phyloP scores from a whole-genome alignment of 2,797 vertebrate species.

The Helostoma temminkii region DNA sequence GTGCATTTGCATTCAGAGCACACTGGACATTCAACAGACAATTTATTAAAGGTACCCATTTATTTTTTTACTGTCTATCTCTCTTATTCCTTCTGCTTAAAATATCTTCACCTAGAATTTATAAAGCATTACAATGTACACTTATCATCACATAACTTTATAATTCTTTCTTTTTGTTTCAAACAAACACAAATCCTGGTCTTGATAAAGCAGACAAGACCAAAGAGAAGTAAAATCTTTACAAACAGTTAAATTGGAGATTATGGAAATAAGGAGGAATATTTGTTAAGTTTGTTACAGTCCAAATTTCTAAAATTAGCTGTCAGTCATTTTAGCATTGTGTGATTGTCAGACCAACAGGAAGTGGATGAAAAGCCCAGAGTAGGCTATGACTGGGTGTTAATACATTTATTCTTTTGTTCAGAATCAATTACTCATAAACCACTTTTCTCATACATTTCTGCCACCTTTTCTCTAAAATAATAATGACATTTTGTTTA shows the following conservation, averaged over 20 bases:
- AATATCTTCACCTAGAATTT: too few relatives aligned
- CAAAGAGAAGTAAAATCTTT: not conserved
- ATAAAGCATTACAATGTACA: not conserved
- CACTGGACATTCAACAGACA: slow-evolving; percentile 13
- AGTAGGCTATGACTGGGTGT: slow-evolving; percentile 56
- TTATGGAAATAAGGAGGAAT: slow-evolving; percentile 3
- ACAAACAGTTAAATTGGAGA: not conserved
- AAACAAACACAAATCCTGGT: not conserved
- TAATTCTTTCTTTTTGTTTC: not conserved
- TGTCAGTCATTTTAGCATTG: slow-evolving; percentile 50
- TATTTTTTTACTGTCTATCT: too few relatives aligned
- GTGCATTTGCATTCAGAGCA: slow-evolving; percentile 27
- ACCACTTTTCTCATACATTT: slow-evolving; percentile 70
- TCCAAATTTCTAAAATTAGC: slow-evolving; percentile 36
- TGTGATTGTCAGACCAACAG: slow-evolving; percentile 33
- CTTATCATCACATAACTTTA: not conserved
- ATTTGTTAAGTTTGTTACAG: slow-evolving; percentile 20
- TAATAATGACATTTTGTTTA: slow-evolving; percentile 67
- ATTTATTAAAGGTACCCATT: slow-evolving; percentile 23
- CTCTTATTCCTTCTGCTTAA: too few relatives aligned
- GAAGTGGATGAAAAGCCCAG: slow-evolving; percentile 42
- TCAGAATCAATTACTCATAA: slow-evolving; percentile 69
- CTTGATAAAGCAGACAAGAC: not conserved
- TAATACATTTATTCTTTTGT: slow-evolving; percentile 72
- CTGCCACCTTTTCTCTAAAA: slow-evolving; percentile 60